Conservation (phyloP, 2,113 vertebrate species). For the Pomatorhinus ruficollis region DNA sequence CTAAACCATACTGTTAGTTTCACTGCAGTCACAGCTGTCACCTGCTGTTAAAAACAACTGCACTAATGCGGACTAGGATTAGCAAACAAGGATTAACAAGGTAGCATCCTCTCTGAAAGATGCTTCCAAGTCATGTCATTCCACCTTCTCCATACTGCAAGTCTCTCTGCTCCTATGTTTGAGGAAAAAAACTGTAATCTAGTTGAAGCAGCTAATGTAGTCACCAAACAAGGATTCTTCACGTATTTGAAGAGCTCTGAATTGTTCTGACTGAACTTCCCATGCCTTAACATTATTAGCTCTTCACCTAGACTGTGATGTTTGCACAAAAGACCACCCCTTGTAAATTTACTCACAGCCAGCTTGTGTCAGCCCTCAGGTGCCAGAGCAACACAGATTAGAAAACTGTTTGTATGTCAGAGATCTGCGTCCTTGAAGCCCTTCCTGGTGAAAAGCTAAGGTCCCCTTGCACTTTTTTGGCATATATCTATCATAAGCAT, state of each 20-base stretch:
- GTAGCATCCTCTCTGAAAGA: background rate
- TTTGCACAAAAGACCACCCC: background rate
- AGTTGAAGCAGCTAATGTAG: background rate
- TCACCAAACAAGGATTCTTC: background rate
- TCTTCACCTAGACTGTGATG: background rate
- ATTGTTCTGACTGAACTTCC: background rate
- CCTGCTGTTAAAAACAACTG: slow-evolving; percentile 10
- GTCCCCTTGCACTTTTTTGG: background rate
- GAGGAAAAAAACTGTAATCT: background rate
- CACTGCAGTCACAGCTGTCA: slow-evolving; percentile 18
- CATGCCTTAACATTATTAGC: background rate
- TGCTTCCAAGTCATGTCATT: background rate
- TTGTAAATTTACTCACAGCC: background rate
- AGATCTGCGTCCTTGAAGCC: background rate
- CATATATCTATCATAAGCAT: background rate
- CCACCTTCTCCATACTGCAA: background rate
- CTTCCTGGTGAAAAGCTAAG: background rate
- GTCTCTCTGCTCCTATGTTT: background rate
- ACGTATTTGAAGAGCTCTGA: background rate
- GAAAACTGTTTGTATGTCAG: background rate
- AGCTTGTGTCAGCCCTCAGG: background rate
- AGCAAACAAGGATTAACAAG: slow-evolving; percentile 15
- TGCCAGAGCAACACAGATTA: background rate
- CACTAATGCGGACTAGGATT: background rate
- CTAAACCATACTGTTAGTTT: background rate